Percentiles rank a stretch among this genome's conserved stretches.
phyloP scores from a whole-genome alignment of 2,113 vertebrate genomes.

The Myiagra hebetior region DNA sequence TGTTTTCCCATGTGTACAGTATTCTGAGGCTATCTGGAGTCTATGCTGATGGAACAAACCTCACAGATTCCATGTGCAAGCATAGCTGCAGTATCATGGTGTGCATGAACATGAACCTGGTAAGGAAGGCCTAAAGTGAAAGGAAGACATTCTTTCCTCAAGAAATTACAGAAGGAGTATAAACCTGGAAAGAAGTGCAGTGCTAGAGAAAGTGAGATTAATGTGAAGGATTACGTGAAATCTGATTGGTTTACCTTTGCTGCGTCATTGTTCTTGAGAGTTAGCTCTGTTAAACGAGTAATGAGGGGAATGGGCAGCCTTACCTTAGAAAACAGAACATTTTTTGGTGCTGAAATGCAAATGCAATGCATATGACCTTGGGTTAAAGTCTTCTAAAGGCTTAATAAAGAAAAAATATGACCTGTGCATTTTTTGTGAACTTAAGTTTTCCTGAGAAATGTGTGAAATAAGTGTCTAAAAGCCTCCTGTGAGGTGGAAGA shows the following conservation, averaged over 20 bases:
- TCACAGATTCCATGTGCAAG: neutral
- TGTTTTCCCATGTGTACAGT: neutral
- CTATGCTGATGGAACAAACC: accelerated
- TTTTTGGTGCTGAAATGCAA: neutral
- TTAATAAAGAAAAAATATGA: neutral
- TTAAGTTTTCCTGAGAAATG: neutral
- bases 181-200: neutral
- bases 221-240: neutral
- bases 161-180: neutral
- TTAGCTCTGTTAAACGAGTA: neutral
- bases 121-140: neutral
- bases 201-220: neutral
- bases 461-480: neutral
- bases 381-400: neutral
- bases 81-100: neutral
- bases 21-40: neutral
- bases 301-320: neutral
- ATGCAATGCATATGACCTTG: neutral
- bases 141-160: neutral
- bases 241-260: neutral
- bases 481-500: neutral
- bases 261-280: neutral
- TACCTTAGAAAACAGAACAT: neutral
- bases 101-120: neutral
- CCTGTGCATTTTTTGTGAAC: neutral